These are phyloP conservation scores for Trichosurus vulpecula DNA, from an alignment of 2,797 vertebrate species.

Conservation along the genomic window DNA sequence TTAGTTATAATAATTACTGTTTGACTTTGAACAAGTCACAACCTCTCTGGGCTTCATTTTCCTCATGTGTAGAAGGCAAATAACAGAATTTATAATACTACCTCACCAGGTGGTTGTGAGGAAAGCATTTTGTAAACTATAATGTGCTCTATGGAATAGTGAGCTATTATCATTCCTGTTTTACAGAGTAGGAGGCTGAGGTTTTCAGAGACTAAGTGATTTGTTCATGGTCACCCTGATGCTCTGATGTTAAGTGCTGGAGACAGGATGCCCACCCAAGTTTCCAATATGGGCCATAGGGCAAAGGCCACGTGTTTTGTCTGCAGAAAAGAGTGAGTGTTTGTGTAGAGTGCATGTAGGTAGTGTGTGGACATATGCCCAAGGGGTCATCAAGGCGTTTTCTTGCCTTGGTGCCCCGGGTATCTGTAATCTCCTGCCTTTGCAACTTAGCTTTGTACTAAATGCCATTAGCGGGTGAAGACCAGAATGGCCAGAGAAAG, in stretches of 20 bases:
- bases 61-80: neutral
- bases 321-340: neutral
- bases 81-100: neutral
- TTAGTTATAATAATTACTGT: neutral
- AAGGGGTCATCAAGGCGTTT: neutral
- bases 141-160: neutral
- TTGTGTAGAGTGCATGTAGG: neutral
- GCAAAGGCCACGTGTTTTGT: conserved; percentile 65
- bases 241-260: neutral
- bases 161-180: neutral
- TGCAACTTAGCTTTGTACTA: conserved; percentile 51
- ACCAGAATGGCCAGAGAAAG: conserved; percentile 82
- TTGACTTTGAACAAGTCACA: neutral
- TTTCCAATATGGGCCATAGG: neutral
- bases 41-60: neutral
- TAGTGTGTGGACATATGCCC: neutral
- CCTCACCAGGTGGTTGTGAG: neutral
- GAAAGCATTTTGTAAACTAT: neutral
- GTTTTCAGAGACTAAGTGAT: neutral
- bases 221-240: neutral
- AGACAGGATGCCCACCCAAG: neutral
- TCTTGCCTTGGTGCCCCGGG: neutral
- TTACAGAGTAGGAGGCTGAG: neutral
- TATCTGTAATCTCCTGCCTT: neutral
- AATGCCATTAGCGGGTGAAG: conserved; percentile 80